Percentiles rank a stretch among this genome's conserved stretches.
phyloP scores from a whole-genome alignment of 1,140 invertebrate species.

The Papilio dardanus region DNA sequence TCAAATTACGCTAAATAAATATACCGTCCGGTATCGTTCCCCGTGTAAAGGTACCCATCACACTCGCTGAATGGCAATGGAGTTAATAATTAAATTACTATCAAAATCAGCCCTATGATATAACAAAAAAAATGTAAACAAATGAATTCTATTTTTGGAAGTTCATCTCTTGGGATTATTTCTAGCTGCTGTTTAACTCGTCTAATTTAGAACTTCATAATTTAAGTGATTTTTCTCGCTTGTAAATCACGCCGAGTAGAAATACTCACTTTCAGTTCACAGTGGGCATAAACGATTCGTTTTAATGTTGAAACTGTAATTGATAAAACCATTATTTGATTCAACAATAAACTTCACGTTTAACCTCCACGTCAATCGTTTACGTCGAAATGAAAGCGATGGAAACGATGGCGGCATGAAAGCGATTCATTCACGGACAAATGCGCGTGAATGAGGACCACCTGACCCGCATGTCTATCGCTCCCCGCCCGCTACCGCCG shows the following conservation, averaged over 20 bases:
- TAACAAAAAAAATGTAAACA: too few relatives aligned
- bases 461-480: conserved; percentile 26
- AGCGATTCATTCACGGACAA: conserved; percentile 28
- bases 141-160: too few relatives aligned
- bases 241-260: not conserved
- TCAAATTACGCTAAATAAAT: too few relatives aligned
- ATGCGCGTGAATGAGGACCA: conserved; percentile 14
- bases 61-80: too few relatives aligned
- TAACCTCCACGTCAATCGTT: conserved; percentile 13
- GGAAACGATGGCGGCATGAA: conserved; percentile 8
- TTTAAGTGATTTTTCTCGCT: not conserved
- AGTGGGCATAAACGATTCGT: not conserved
- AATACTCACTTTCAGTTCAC: not conserved
- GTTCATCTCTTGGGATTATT: too few relatives aligned
- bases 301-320: not conserved
- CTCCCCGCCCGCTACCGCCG: not conserved
- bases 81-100: too few relatives aligned
- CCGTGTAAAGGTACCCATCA: too few relatives aligned
- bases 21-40: too few relatives aligned
- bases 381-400: conserved; percentile 25
- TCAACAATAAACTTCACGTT: not conserved
- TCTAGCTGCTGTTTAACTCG: too few relatives aligned
- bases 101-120: too few relatives aligned
- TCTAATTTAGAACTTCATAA: too few relatives aligned
- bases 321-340: not conserved